These are phyloP conservation scores for Prietella phreatophila DNA, from an alignment of 2,113 vertebrate genomes.

Conservation along the genomic window DNA sequence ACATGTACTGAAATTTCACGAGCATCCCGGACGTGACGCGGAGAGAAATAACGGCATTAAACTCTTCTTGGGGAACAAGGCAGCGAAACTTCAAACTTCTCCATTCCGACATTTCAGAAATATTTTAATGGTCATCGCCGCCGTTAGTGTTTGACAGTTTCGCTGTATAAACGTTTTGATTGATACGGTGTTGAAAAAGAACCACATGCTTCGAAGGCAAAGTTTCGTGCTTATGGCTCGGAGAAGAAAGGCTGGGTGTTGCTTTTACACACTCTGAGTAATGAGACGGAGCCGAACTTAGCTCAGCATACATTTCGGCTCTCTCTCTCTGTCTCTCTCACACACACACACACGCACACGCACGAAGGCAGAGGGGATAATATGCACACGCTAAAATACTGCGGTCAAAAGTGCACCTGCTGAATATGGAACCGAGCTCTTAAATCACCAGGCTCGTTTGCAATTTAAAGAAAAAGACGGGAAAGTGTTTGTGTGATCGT, in stretches of 20 bases:
- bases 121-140: constrained; percentile 36
- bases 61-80: not conserved
- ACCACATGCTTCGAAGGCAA: constrained; percentile 31
- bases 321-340: not conserved
- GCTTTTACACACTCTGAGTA: constrained; percentile 29
- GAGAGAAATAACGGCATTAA: not conserved
- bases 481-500: constrained; percentile 30
- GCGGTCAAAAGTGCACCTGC: constrained; percentile 45
- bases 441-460: constrained; percentile 36
- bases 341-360: not conserved
- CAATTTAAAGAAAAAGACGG: constrained; percentile 39
- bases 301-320: constrained; percentile 17
- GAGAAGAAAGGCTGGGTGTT: constrained; percentile 36
- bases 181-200: constrained; percentile 41
- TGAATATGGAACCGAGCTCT: constrained; percentile 9
- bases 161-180: constrained; percentile 40
- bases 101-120: constrained; percentile 37
- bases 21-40: no score
- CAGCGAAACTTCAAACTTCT: constrained; percentile 13
- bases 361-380: constrained; percentile 21
- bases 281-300: constrained; percentile 26
- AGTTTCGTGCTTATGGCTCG: constrained; percentile 3
- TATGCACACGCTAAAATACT: constrained; percentile 33
- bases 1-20: not conserved
- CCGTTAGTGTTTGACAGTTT: constrained; percentile 40